A percentile compares a stretch with the other conserved stretches of the same genome.
Evolutionary conservation across 2,797 vertebrate genomes (phyloP).

Genomic region (Sebastes aleutianus): DNA sequence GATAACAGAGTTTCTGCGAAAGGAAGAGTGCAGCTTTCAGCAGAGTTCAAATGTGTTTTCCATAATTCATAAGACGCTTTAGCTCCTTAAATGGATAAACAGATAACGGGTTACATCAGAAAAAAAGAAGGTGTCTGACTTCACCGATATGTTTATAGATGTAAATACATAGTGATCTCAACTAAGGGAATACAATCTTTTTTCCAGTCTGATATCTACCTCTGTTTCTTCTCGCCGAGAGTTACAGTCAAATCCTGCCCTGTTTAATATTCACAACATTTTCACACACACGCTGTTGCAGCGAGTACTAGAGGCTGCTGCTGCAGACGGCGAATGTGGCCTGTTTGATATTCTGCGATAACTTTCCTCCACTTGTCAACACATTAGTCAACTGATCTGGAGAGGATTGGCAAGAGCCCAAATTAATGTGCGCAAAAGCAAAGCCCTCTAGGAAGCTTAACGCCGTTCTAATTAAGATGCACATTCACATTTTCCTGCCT

Average conservation of each 20-base stretch:
- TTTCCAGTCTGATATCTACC: conserved; percentile 9
- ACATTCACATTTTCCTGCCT: conserved; percentile 65
- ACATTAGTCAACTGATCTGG: conserved; percentile 70
- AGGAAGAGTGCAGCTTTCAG: conserved; percentile 11
- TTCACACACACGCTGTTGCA: conserved; percentile 18
- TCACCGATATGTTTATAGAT: conserved; percentile 3
- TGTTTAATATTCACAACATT: conserved; percentile 59
- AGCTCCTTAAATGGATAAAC: conserved; percentile 22
- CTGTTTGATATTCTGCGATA: conserved; percentile 68
- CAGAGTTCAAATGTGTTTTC: conserved; percentile 28
- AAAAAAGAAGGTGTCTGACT: background rate
- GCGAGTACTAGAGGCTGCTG: conserved; percentile 22
- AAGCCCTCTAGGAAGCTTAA: conserved; percentile 75
- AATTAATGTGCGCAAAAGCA: conserved; percentile 74
- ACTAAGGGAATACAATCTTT: background rate
- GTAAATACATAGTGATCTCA: conserved; percentile 9
- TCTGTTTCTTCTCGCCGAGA: conserved; percentile 5
- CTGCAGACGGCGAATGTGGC: conserved; percentile 55
- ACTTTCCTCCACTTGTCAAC: conserved; percentile 72
- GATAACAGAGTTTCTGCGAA: background rate
- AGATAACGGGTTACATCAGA: conserved; percentile 16
- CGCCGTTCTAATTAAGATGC: conserved; percentile 71
- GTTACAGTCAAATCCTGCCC: conserved; percentile 41
- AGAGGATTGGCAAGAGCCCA: conserved; percentile 74
- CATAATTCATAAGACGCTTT: conserved; percentile 41